phyloP scores from a whole-genome alignment of 1,140 invertebrate species.

The Drosophila parvula region DNA sequence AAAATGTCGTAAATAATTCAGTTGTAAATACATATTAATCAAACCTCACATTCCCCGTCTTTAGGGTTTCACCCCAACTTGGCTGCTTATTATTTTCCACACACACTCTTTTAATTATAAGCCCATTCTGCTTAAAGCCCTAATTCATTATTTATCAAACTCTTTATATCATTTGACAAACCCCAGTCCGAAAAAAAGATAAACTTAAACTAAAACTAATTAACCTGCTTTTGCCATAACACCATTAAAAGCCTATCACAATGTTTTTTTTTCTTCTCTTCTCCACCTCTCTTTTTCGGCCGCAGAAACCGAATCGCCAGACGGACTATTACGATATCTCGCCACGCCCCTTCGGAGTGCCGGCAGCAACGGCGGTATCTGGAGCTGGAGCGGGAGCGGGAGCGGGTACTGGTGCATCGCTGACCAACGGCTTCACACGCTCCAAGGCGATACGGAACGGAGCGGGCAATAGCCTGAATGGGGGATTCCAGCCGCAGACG shows the following conservation, averaged over 20 bases:
- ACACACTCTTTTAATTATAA: constrained; percentile 14
- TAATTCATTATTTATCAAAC: constrained; percentile 38
- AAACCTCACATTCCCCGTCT: not conserved
- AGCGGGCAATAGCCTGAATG: constrained; percentile 57
- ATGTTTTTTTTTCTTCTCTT: constrained; percentile 20
- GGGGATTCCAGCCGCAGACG: constrained; percentile 62
- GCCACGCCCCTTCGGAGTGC: constrained; percentile 80
- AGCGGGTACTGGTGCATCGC: constrained; percentile 31
- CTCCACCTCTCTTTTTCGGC: constrained; percentile 29
- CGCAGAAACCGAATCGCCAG: constrained; percentile 74
- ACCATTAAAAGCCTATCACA: constrained; percentile 48
- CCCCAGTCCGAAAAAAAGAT: constrained; percentile 2
- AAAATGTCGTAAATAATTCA: not conserved
- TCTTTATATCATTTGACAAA: constrained; percentile 27
- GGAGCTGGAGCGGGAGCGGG: constrained; percentile 26
- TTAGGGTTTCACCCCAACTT: not conserved
- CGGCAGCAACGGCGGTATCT: constrained; percentile 19
- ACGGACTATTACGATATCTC: constrained; percentile 83
- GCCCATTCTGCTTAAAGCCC: constrained; percentile 23
- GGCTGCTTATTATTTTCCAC: constrained; percentile 2
- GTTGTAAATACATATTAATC: not conserved
- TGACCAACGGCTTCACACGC: constrained; percentile 64
- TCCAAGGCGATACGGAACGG: constrained; percentile 77
- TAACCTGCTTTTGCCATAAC: constrained; percentile 44
- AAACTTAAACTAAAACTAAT: constrained; percentile 55